These are phyloP conservation scores for Drosophila helvetica DNA, from an alignment of 2,888 invertebrate genomes.

Conservation along the genomic window DNA sequence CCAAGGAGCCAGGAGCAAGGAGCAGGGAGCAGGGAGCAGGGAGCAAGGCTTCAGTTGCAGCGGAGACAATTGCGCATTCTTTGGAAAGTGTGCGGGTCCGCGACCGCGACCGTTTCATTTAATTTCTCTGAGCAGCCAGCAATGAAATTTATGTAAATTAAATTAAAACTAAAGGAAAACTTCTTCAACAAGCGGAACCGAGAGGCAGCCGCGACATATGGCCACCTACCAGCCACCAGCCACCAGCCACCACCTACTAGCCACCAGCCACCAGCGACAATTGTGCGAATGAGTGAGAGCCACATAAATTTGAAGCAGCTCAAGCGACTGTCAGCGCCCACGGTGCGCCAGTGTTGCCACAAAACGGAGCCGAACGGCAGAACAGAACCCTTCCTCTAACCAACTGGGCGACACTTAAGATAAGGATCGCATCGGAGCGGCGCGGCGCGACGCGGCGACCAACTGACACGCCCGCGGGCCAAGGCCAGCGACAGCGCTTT, in stretches of 20 bases:
- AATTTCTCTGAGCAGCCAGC: slow-evolving; percentile 55
- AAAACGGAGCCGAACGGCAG: background rate
- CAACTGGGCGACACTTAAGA: slow-evolving; percentile 58
- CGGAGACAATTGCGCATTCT: slow-evolving; percentile 60
- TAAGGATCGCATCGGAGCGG: slow-evolving; percentile 51
- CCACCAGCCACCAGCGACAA: slow-evolving; percentile 24
- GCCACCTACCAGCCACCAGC: slow-evolving; percentile 30
- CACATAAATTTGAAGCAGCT: slow-evolving; percentile 65
- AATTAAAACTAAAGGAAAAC: slow-evolving; percentile 69
- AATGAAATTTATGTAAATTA: slow-evolving; percentile 81
- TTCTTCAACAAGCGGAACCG: slow-evolving; percentile 78
- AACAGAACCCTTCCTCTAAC: slow-evolving; percentile 40
- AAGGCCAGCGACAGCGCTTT: background rate
- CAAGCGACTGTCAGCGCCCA: slow-evolving; percentile 60
- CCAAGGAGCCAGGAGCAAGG: slow-evolving; percentile 17
- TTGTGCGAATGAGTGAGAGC: slow-evolving; percentile 47
- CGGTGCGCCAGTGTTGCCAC: slow-evolving; percentile 5
- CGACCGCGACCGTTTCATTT: slow-evolving; percentile 32
- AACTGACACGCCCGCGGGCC: slow-evolving; percentile 42
- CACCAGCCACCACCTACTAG: background rate
- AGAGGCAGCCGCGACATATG: slow-evolving; percentile 55
- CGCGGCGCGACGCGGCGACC: background rate
- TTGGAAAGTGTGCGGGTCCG: slow-evolving; percentile 24
- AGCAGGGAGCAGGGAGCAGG: slow-evolving; percentile 9
- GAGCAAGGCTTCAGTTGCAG: slow-evolving; percentile 10